These are phyloP conservation scores for Neodon shergylaensis DNA, from an alignment of 2,113 vertebrate species.

Conservation along the genomic window DNA sequence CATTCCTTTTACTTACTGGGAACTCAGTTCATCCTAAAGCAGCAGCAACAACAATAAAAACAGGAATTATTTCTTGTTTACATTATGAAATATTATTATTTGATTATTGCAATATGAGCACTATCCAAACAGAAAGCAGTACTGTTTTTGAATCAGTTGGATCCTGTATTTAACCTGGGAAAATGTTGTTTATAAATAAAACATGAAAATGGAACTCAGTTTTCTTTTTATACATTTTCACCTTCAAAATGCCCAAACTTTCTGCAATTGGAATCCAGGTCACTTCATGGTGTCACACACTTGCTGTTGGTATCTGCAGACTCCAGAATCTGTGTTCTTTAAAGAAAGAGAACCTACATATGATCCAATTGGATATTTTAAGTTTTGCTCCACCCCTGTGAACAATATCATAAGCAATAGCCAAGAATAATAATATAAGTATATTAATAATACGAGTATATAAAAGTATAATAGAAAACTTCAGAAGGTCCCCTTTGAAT, in stretches of 20 bases:
- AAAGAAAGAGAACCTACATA: neutral
- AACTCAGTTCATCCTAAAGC: neutral
- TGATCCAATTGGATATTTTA: neutral
- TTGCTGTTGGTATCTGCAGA: neutral
- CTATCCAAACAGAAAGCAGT: neutral
- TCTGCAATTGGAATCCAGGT: neutral
- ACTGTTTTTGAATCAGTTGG: conserved; percentile 9
- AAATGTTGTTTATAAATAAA: neutral
- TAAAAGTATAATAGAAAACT: neutral
- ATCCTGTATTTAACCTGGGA: conserved; percentile 9
- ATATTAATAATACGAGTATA: too few relatives aligned
- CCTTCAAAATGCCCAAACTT: neutral
- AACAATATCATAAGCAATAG: neutral
- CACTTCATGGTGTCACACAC: neutral
- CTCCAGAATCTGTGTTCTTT: neutral
- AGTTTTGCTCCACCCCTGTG: neutral
- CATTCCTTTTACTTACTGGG: conserved; percentile 16
- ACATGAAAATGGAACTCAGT: neutral
- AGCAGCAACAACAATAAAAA: neutral
- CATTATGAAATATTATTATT: neutral
- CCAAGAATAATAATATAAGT: neutral
- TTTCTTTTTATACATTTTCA: neutral
- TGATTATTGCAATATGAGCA: neutral
- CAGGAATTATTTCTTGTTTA: neutral
- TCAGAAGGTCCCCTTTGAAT: neutral